These are phyloP conservation scores for Morinoia aosen DNA, from an alignment of 2,888 invertebrate genomes.

Conservation along the genomic window DNA sequence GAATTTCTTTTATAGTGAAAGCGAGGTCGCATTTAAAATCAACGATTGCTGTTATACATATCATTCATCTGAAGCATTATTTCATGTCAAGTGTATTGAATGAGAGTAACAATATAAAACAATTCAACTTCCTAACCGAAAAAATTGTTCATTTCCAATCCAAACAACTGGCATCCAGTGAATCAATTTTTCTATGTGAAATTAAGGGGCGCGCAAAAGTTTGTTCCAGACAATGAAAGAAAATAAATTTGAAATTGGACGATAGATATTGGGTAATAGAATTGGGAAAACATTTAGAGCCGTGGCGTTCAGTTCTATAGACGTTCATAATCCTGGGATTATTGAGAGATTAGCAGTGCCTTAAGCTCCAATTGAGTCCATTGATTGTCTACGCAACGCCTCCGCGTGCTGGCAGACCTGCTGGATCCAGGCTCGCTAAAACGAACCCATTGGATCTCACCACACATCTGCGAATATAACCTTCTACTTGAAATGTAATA, in stretches of 20 bases:
- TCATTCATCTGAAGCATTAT: not conserved
- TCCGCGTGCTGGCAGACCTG: not conserved
- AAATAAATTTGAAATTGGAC: not conserved
- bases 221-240: not conserved
- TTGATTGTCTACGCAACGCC: not conserved
- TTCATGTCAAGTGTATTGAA: not conserved
- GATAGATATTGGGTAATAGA: not conserved
- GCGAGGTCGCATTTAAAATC: too few species aligned
- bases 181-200: not conserved
- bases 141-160: not conserved
- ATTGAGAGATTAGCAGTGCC: slow-evolving; percentile 1
- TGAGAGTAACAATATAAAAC: not conserved
- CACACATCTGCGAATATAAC: not conserved
- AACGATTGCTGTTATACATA: too few species aligned
- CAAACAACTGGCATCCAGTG: not conserved
- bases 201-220: too few species aligned
- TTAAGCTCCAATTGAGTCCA: not conserved
- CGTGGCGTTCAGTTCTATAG: not conserved
- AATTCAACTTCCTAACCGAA: not conserved
- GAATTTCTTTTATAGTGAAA: too few species aligned
- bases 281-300: not conserved
- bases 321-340: not conserved
- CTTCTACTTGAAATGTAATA: not conserved
- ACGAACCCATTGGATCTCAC: not conserved
- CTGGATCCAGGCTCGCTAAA: not conserved